Percentiles rank a stretch among this genome's conserved stretches.
phyloP scores from a whole-genome alignment of 2,797 vertebrate species.

The Sebastes oblongus region DNA sequence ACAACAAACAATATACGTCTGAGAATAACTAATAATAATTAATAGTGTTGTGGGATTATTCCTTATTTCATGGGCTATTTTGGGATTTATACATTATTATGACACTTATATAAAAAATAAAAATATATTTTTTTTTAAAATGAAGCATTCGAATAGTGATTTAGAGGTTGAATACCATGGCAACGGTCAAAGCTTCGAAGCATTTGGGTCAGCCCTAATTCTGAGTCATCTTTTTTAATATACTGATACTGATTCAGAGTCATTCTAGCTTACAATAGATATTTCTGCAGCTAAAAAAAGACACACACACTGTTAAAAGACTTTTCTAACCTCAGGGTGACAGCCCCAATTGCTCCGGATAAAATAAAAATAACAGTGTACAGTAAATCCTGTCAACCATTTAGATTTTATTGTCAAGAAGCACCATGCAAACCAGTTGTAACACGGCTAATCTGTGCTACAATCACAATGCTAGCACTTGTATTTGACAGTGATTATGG shows the following conservation, averaged over 20 bases:
- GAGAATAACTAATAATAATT: no score
- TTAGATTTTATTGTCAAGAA: conserved; percentile 15
- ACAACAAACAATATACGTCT: no score
- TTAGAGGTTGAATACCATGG: no score
- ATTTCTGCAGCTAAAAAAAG: neutral
- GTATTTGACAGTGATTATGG: conserved; percentile 51
- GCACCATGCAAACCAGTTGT: conserved; percentile 1
- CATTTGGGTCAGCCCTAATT: no score
- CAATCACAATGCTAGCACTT: conserved; percentile 21
- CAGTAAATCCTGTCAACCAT: conserved; percentile 1
- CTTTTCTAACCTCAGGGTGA: neutral
- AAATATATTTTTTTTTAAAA: no score
- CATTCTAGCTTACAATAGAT: neutral
- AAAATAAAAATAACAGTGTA: neutral
- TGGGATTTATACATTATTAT: no score
- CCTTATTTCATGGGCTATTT: no score
- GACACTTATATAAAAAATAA: no score
- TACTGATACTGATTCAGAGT: neutral
- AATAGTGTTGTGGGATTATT: no score
- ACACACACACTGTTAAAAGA: neutral
- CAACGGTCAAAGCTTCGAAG: no score
- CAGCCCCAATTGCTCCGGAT: neutral
- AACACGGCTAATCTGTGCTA: conserved; percentile 40
- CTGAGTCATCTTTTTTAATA: neutral
- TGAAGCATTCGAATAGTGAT: no score